phyloP scores from a whole-genome alignment of 1,140 invertebrate genomes.

The Bombus breviceps region DNA sequence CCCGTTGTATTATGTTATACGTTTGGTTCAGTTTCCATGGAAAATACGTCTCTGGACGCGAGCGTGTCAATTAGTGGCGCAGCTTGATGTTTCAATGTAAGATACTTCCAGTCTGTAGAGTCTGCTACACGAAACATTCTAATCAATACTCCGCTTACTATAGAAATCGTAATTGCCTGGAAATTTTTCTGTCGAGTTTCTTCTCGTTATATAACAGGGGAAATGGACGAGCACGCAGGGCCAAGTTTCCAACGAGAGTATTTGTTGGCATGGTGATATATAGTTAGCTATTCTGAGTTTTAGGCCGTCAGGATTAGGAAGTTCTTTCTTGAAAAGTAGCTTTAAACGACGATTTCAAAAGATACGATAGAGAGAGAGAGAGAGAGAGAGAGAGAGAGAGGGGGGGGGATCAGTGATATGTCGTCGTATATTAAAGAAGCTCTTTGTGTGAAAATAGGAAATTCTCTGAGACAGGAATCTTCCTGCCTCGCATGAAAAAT shows the following conservation, averaged over 20 bases:
- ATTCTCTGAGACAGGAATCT: not conserved
- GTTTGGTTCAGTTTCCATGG: not conserved
- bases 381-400: too few species aligned
- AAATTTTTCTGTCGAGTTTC: slow-evolving; percentile 7
- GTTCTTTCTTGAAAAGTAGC: not conserved
- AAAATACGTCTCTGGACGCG: not conserved
- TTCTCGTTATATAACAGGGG: not conserved
- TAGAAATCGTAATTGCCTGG: not conserved
- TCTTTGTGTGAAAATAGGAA: not conserved
- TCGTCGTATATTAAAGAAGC: not conserved
- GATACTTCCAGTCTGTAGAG: too few species aligned
- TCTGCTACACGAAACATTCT: not conserved
- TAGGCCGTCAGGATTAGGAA: slow-evolving; percentile 3
- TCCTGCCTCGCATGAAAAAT: not conserved
- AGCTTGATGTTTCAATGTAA: too few species aligned
- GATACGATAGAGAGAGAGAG: too few species aligned
- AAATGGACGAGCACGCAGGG: too few species aligned
- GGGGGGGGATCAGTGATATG: not conserved
- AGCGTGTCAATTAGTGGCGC: too few species aligned
- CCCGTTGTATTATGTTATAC: not conserved
- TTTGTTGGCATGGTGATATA: not conserved
- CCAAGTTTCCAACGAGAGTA: not conserved
- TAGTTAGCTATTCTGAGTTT: not conserved
- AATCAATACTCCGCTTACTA: not conserved
- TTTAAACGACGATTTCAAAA: not conserved